These are phyloP conservation scores for Glyphotaelius pellucidus DNA, from an alignment of 2,888 invertebrate species.

Conservation along the genomic window DNA sequence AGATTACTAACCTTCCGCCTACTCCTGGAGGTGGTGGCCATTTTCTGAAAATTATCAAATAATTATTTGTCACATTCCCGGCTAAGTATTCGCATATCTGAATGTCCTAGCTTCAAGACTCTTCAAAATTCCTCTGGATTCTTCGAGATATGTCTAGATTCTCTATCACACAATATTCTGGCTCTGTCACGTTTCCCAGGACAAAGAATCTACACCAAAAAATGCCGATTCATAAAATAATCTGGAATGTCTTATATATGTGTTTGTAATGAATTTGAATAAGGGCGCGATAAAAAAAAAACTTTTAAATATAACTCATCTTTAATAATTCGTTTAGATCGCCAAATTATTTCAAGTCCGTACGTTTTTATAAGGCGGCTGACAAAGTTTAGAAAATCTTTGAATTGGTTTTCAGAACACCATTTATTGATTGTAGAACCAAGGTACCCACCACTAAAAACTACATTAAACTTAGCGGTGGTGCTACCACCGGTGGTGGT, in stretches of 20 bases:
- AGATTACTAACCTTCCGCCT: constrained; percentile 65
- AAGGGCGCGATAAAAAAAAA: not conserved
- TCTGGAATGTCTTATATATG: not conserved
- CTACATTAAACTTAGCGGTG: not conserved
- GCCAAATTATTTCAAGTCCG: not conserved
- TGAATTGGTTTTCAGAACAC: not conserved
- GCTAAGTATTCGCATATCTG: constrained; percentile 8
- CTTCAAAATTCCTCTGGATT: constrained; percentile 13
- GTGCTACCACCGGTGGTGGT: too few species aligned
- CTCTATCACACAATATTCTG: not conserved
- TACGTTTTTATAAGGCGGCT: not conserved
- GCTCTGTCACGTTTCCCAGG: constrained; percentile 33
- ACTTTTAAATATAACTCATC: not conserved
- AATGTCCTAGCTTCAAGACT: not conserved
- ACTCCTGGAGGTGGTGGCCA: constrained; percentile 66
- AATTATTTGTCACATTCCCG: constrained; percentile 31
- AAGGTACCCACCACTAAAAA: not conserved
- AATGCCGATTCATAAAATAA: not conserved
- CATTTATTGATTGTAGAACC: not conserved
- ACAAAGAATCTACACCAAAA: constrained; percentile 10
- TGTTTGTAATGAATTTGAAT: not conserved
- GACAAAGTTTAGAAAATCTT: not conserved
- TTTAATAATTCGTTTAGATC: not conserved
- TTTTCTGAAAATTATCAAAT: constrained; percentile 64
- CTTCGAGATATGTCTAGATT: not conserved